Evolutionary conservation across 30 jellyfish, hydroid and myxozoan genomes (phyloP), one percentile per base, ranked within the genome.

Genomic region (Aurelia sp.): DNA sequence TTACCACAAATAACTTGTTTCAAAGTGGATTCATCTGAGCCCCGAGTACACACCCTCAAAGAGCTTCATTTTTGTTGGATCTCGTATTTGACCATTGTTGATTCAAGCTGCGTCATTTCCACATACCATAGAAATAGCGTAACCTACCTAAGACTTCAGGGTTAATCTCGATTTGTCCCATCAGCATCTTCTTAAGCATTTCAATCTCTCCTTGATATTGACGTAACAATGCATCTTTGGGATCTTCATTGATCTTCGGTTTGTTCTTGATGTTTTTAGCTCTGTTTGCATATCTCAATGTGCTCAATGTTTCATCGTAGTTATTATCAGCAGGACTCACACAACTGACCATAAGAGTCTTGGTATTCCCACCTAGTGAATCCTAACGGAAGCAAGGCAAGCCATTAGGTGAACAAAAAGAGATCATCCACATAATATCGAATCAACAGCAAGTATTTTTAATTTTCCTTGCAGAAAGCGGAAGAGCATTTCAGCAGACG

Each of bases 191-290:
- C 84, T 93, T 93, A 35, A 93, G 96, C 81, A 73, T 60, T 21
- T 84, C 96, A 63, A 93, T 93, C 76, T 93, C 97, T 12, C 91
- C 93, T 71, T 93, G 98, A 61, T 93, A 93, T 62, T 93, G 96
- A 18, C 98, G 96, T 35, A 93, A 71, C 73, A 93, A 68, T 6
- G 98, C 98, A 64, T 93, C 98, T 57, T 93, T 93, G 20, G 98
- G 98, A 60, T 93, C 98, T 78, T 93, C 98, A 59, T 93, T 93
- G 55, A 93, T 93, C 94, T 93, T 93, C 11, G 98, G 98, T 63
- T 93, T 93, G 82, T 93, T 93, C 85, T 93, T 93, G 93, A 93
- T 93, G 85, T 93, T 93, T 86, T 93, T 93, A 15, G 98, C 98
- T 69, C 98, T 95, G 84, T 93, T 93, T 44, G 98, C 98, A 65